phyloP scores from a whole-genome alignment of 2,797 vertebrate species.

The Sebastolobus alascanus region DNA sequence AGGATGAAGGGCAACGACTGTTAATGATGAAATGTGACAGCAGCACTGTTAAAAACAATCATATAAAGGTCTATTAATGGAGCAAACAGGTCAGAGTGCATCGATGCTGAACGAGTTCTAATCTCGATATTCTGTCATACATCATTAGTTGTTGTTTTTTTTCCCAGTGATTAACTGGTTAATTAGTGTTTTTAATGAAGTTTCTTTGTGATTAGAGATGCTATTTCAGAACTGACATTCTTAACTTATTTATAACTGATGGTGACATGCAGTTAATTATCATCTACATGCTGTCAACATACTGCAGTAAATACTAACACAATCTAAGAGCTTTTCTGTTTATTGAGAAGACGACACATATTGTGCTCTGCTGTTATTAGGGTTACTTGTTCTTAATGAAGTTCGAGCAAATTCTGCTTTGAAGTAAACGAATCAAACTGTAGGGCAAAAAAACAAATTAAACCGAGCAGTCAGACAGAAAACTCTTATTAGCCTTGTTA shows the following conservation, averaged over 20 bases:
- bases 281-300: neutral
- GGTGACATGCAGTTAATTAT: constrained; percentile 15
- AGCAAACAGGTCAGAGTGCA: neutral
- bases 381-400: constrained; percentile 31
- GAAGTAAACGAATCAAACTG: constrained; percentile 46
- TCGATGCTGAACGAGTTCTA: neutral
- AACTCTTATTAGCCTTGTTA: constrained; percentile 26
- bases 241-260: neutral
- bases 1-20: neutral
- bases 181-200: neutral
- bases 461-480: constrained; percentile 39
- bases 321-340: neutral
- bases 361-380: constrained; percentile 12
- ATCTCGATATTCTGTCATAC: neutral
- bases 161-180: neutral
- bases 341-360: constrained; percentile 1
- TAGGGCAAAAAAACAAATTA: constrained; percentile 53
- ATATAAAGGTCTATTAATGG: neutral
- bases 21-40: neutral
- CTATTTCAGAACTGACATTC: neutral
- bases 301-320: neutral
- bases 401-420: constrained; percentile 19
- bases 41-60: neutral
- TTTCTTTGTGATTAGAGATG: constrained; percentile 2
- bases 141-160: neutral